These are phyloP conservation scores for Podarcis cretensis DNA, from an alignment of 2,113 vertebrate species.

Conservation along the genomic window DNA sequence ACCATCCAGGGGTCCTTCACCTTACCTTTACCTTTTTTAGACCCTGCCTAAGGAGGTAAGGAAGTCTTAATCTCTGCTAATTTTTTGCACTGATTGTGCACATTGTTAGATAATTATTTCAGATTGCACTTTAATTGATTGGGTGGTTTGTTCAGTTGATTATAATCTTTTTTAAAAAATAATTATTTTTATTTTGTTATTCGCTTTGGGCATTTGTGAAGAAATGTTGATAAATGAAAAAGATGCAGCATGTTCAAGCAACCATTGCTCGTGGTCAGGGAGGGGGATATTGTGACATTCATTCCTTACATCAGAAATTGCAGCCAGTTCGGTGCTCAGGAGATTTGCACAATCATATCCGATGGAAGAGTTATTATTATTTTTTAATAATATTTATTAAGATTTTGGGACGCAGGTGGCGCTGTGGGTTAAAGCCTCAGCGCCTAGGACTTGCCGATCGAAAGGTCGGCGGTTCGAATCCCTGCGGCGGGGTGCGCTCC, in stretches of 20 bases:
- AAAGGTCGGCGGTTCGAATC: no score
- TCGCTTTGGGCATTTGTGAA: neutral
- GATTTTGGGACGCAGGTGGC: no score
- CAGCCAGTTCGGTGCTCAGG: neutral
- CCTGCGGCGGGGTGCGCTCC: no score
- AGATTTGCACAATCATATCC: neutral
- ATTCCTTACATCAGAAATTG: neutral
- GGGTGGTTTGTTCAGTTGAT: neutral
- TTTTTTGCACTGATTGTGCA: neutral
- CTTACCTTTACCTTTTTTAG: no score
- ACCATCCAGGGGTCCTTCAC: no score
- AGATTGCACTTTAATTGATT: neutral
- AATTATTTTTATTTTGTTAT: neutral
- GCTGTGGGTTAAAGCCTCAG: no score
- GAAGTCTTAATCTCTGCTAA: neutral
- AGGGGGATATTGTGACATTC: neutral
- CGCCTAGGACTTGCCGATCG: no score
- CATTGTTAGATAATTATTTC: neutral
- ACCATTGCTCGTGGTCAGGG: no score
- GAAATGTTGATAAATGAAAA: neutral
- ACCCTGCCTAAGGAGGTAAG: neutral
- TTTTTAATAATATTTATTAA: no score
- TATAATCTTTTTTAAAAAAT: neutral
- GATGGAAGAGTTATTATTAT: neutral
- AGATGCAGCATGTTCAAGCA: neutral